A percentile compares a stretch with the other conserved stretches of the same genome.
phyloP scores from a whole-genome alignment of 2,797 vertebrate genomes.

The Sebastes cheni region DNA sequence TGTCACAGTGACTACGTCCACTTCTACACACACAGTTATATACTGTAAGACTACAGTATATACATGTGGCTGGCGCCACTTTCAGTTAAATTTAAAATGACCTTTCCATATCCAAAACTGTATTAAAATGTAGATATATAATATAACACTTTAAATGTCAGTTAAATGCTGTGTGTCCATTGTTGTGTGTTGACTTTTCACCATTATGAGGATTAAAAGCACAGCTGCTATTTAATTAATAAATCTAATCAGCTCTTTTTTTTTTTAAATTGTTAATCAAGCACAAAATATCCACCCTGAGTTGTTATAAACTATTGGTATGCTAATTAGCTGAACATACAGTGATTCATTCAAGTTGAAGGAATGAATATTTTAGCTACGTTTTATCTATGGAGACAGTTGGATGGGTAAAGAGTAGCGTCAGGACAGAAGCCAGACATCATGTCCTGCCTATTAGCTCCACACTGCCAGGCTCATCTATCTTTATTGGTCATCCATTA shows the following conservation, averaged over 20 bases:
- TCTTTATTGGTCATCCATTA: slow-evolving; percentile 90
- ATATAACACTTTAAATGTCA: slow-evolving; percentile 9
- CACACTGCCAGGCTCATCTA: slow-evolving; percentile 86
- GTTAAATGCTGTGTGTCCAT: neutral
- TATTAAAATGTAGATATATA: neutral
- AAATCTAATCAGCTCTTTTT: slow-evolving; percentile 26
- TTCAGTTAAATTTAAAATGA: slow-evolving; percentile 11
- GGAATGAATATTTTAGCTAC: slow-evolving; percentile 44
- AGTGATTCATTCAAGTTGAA: slow-evolving; percentile 34
- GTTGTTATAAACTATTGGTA: slow-evolving; percentile 18
- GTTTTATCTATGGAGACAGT: slow-evolving; percentile 58
- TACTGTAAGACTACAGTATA: neutral
- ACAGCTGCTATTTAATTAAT: slow-evolving; percentile 36
- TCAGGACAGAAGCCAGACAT: slow-evolving; percentile 85
- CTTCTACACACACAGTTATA: neutral
- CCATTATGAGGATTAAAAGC: slow-evolving; percentile 22
- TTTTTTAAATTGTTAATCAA: slow-evolving; percentile 20
- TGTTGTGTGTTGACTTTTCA: slow-evolving; percentile 26
- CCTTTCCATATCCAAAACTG: neutral
- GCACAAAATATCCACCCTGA: slow-evolving; percentile 11
- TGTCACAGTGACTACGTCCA: neutral
- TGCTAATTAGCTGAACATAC: slow-evolving; percentile 35
- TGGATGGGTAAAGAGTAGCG: slow-evolving; percentile 70
- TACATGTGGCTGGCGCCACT: neutral
- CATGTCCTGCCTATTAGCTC: slow-evolving; percentile 88